phyloP scores from a whole-genome alignment of 1,140 invertebrate species.

The Limonius californicus region DNA sequence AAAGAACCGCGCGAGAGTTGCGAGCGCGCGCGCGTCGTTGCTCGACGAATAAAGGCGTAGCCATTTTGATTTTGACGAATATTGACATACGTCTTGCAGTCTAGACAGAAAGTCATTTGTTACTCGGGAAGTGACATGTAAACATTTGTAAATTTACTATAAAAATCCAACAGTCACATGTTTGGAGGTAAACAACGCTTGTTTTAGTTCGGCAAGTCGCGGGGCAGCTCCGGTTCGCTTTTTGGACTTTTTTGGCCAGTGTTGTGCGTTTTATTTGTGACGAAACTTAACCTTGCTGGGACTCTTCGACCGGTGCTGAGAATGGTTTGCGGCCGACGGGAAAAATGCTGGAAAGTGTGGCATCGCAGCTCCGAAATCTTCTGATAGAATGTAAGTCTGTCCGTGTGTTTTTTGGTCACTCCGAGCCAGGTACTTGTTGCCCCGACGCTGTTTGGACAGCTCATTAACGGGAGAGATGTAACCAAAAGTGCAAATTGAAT shows the following conservation, averaged over 20 bases:
- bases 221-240: neutral
- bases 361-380: constrained; percentile 2
- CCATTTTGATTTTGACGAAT: constrained; percentile 50
- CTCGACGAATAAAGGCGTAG: constrained; percentile 45
- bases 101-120: constrained; percentile 50
- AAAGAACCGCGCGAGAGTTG: constrained; percentile 11
- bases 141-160: constrained; percentile 39
- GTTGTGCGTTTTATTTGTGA: neutral
- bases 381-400: constrained; percentile 1
- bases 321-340: neutral
- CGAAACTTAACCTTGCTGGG: neutral
- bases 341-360: constrained; percentile 12
- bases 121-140: constrained; percentile 47
- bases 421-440: neutral
- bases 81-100: constrained; percentile 49
- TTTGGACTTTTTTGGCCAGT: neutral
- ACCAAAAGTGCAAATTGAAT: neutral
- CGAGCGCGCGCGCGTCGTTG: constrained; percentile 23
- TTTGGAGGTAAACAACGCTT: neutral
- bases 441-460: neutral
- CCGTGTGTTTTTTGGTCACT: neutral
- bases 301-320: neutral
- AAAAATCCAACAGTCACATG: constrained; percentile 7
- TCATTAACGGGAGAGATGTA: neutral
- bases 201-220: neutral